Base-by-base conservation (phyloP, 1,140 invertebrate genomes). In the Papilio aristodemus region DNA sequence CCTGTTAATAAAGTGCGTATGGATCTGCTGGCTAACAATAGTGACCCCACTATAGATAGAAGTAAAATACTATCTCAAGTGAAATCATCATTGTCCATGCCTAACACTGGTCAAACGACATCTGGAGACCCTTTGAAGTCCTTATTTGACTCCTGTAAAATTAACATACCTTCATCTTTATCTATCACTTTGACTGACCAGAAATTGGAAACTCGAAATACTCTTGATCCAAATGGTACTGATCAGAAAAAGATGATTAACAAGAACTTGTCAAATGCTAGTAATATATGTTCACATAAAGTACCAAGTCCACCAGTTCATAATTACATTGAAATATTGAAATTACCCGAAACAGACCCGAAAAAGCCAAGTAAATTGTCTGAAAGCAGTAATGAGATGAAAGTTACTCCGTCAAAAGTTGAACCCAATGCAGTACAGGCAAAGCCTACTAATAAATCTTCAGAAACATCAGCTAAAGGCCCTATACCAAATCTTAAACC, bases 241-340 rank as follows among this genome's bases (percentile, higher is more conserved):
- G 89, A 91, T 63, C 75, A 72, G 27, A 91, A 91, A 73, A 90
- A 91, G 62, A 67, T 86, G 38, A 72, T 85, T 13, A 91, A 89
- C 73, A 91, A 91, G 75, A 91, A 88, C 71, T 59, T 89, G 25
- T 41, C 79, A 67, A 75, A 71, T 70, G 80, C 76, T 57, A 84
- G 68, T 76, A 85, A 71, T 75, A 63, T 27, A 57, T 71, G 74
- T 38, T 50, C 78, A n/a, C 87, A 91, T 75, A 87, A 91, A 76
- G 82, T 84, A n/a, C 91, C 89, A 60, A 87, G 86, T 72, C 91
- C 92, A 37, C 92, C 92, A 37, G 92, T 93, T 10, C 92, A 93
- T 78, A 93, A 93, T 79, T 93, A 91, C 73, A 93, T 93, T 67
- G 93, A 93, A 87, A 94, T 94, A 64, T 79, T 93, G 67, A 93